Percentiles rank a stretch among this genome's conserved stretches.
These are phyloP conservation scores for Zeugodacus cucurbitae DNA, from an alignment of 1,140 invertebrate species.

Conservation along the genomic window DNA sequence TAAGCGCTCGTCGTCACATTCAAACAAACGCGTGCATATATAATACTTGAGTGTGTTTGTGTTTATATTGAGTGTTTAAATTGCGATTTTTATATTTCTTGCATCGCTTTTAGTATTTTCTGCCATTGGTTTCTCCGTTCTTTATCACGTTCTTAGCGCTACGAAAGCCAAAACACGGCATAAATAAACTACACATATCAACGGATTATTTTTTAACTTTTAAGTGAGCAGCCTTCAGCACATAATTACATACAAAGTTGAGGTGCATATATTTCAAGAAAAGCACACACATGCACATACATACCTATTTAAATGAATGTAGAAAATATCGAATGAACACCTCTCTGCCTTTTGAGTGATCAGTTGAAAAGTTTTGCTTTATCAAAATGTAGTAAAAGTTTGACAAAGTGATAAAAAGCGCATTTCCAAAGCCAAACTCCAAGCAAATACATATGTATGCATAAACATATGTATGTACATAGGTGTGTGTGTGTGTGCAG, in stretches of 20 bases:
- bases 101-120: not conserved
- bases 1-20: not conserved
- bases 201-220: too few species aligned
- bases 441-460: not conserved
- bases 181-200: not conserved
- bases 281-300: not conserved
- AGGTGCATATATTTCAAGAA: not conserved
- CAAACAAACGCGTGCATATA: not conserved
- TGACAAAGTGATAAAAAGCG: not conserved
- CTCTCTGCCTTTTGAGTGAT: too few species aligned
- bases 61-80: conserved; percentile 4
- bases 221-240: not conserved
- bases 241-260: not conserved
- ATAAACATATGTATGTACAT: not conserved
- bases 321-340: not conserved
- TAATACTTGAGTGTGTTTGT: not conserved
- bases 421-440: not conserved
- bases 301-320: not conserved
- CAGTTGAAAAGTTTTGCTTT: not conserved
- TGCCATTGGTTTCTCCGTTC: conserved; percentile 25
- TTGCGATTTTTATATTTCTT: conserved; percentile 19
- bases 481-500: not conserved
- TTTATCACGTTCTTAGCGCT: conserved; percentile 2
- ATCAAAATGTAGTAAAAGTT: not conserved
- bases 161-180: not conserved